Base-by-base conservation (phyloP, 2,888 invertebrate species). In the Halictus quadricinctus region DNA sequence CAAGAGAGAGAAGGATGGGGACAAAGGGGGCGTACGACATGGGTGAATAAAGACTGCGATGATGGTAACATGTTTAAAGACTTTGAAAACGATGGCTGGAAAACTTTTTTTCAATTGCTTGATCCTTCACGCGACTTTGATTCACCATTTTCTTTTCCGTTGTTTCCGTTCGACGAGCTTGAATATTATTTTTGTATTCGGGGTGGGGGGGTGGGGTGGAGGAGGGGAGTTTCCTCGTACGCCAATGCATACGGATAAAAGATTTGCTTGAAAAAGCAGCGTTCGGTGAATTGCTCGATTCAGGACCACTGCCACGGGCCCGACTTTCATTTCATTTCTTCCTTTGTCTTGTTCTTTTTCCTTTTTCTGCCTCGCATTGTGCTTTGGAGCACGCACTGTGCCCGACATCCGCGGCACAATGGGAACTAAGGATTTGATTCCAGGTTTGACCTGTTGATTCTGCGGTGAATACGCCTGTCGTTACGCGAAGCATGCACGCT, bases 381-480 rank as follows among this genome's bases (percentile, higher is more conserved):
- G 36, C 58, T 41, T 76, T 84, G 43, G 46, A 84, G 72, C 43
- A 84, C 73, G 69, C 73, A 43, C 58, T 50, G 66, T 50, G 66
- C 18, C 29, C 25, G 58, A 48, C 66, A 29, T 36, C n/a, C 69
- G 21, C n/a, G 60, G 36, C 15, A 81, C 69, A 78, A 72, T 72
- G 36, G 25, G 18, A 46, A 64, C 50, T 64, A 76, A 85, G 73
- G 72, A 69, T 74, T 79, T 76, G 72, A 76, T 70, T 79, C 12
- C 54, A 60, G 69, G 69, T 76, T 73, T 76, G 79, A 84, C 85
- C 84, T 85, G 85, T 85, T 85, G 85, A 85, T 85, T 79, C 80
- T 60, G 72, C 76, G 76, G 69, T 41, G 69, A 84, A 84, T 80
- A 84, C 60, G 76, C 50, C 72, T 69, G 79, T 66, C 79, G 72